phyloP scores from a whole-genome alignment of 2,888 invertebrate species.

The Phalangium opilio region DNA sequence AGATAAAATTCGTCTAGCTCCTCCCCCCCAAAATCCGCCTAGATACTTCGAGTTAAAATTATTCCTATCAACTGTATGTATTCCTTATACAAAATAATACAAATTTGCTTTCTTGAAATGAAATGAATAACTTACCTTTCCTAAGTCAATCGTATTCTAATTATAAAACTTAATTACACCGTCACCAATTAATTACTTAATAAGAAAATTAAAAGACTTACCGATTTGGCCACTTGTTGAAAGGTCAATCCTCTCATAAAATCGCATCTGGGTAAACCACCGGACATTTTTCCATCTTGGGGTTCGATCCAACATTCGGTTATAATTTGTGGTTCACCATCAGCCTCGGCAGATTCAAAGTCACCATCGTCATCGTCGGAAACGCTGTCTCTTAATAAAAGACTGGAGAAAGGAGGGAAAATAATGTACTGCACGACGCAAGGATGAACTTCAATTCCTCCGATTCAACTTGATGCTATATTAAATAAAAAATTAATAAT shows the following conservation, averaged over 20 bases:
- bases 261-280: conserved; percentile 27
- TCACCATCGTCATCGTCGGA: conserved; percentile 36
- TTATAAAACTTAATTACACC: no score
- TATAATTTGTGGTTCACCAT: conserved; percentile 48
- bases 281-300: conserved; percentile 41
- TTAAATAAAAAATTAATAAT: no score
- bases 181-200: background rate
- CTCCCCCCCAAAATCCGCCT: no score
- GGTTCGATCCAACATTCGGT: conserved; percentile 68
- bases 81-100: no score
- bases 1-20: no score
- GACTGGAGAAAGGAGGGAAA: conserved; percentile 49
- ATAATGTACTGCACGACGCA: conserved; percentile 58
- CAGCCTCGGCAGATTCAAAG: conserved; percentile 34
- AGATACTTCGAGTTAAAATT: no score
- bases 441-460: conserved; percentile 16
- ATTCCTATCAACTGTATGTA: no score
- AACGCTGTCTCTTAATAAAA: conserved; percentile 25
- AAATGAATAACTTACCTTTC: no score
- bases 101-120: no score
- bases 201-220: conserved; percentile 27
- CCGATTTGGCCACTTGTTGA: conserved; percentile 29
- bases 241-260: conserved; percentile 39
- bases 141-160: no score
- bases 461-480: no score